phyloP scores from a whole-genome alignment of 2,113 vertebrate species.

The Calyptommatus sinebrachiatus region DNA sequence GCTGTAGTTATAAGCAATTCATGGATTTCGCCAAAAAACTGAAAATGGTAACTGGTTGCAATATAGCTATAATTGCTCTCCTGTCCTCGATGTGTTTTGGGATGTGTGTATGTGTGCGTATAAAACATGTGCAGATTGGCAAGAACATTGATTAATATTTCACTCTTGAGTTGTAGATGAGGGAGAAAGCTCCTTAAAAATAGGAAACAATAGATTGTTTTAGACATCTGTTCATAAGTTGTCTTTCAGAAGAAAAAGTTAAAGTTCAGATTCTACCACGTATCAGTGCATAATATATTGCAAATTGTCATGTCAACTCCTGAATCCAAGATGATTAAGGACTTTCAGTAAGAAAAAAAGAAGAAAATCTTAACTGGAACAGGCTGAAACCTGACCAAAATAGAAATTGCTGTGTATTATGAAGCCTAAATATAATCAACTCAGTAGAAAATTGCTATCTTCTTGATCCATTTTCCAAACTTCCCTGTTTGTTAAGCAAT shows the following conservation, averaged over 20 bases:
- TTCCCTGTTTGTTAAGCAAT: neutral
- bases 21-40: neutral
- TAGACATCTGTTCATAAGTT: neutral
- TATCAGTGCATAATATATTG: neutral
- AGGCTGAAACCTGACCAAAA: neutral
- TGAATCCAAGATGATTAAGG: neutral
- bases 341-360: neutral
- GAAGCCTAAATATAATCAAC: neutral
- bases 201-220: neutral
- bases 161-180: neutral
- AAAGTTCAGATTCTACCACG: neutral
- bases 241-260: neutral
- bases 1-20: neutral
- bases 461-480: neutral
- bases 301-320: neutral
- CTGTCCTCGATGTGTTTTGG: no score
- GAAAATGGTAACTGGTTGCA: neutral
- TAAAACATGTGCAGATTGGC: neutral
- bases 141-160: neutral
- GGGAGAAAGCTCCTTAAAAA: neutral
- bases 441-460: neutral
- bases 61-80: neutral
- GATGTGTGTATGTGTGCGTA: no score
- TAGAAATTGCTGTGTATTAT: neutral
- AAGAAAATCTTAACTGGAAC: neutral